Percentiles rank a stretch among this genome's conserved stretches.
phyloP scores from a whole-genome alignment of 2,797 vertebrate genomes.

The Tapera naevia region DNA sequence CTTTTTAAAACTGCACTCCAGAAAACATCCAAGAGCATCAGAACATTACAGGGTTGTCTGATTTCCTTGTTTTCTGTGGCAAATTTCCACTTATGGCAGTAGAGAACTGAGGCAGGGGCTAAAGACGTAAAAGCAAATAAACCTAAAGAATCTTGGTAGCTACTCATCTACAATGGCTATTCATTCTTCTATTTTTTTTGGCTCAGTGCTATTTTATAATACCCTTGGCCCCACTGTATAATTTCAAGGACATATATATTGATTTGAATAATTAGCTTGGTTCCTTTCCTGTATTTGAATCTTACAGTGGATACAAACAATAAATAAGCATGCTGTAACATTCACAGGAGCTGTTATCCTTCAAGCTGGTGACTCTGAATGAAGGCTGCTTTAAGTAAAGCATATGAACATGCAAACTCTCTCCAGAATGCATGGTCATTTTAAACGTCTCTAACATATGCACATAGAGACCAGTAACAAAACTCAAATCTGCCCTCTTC shows the following conservation, averaged over 20 bases:
- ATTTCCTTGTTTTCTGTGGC: neutral
- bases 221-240: neutral
- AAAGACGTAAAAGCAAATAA: neutral
- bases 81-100: neutral
- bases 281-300: neutral
- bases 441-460: slow-evolving; percentile 43
- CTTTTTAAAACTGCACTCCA: neutral
- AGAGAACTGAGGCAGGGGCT: neutral
- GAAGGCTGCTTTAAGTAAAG: slow-evolving; percentile 16
- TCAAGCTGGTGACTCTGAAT: neutral
- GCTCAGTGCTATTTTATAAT: slow-evolving; percentile 20
- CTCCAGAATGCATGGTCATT: slow-evolving; percentile 52
- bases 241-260: neutral
- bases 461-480: slow-evolving; percentile 26
- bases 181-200: slow-evolving; percentile 15
- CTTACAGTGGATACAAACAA: neutral
- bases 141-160: neutral
- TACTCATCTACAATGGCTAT: neutral
- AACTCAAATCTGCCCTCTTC: slow-evolving; percentile 23
- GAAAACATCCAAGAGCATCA: neutral
- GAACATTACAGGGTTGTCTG: neutral
- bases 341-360: slow-evolving; percentile 27
- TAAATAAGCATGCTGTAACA: neutral
- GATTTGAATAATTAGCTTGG: neutral
- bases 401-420: slow-evolving; percentile 11